Conservation (phyloP, 2,888 invertebrate species). For the Eristalinus aeneus region DNA sequence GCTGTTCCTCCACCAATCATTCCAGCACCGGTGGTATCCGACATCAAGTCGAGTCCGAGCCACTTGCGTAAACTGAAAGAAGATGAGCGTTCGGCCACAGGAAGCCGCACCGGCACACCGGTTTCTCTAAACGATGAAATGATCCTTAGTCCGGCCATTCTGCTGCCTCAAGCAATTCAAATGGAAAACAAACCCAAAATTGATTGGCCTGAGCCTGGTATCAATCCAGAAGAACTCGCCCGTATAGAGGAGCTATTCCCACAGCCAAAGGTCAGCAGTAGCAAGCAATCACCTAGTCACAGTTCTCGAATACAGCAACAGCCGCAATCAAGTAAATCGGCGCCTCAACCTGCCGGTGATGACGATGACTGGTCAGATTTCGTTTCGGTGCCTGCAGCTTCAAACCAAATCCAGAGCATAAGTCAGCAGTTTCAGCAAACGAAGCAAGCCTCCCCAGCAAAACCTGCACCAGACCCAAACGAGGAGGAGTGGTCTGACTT, state of each 20-base stretch:
- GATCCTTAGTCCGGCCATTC: conserved; percentile 79
- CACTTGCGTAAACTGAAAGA: conserved; percentile 66
- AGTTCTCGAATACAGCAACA: conserved; percentile 73
- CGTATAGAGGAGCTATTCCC: conserved; percentile 80
- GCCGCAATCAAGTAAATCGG: conserved; percentile 39
- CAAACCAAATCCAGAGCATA: conserved; percentile 57
- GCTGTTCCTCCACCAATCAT: conserved; percentile 53
- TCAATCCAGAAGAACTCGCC: conserved; percentile 79
- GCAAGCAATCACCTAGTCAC: conserved; percentile 63
- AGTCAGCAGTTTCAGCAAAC: conserved; percentile 61
- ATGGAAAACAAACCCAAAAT: conserved; percentile 79
- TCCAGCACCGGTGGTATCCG: conserved; percentile 36
- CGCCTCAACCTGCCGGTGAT: conserved; percentile 67
- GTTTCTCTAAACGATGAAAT: conserved; percentile 73
- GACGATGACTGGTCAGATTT: conserved; percentile 84
- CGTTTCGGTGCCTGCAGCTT: conserved; percentile 79
- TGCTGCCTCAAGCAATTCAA: conserved; percentile 77
- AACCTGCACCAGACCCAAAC: conserved; percentile 40
- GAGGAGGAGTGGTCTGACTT: conserved; percentile 84
- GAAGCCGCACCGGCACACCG: conserved; percentile 74
- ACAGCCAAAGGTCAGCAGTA: conserved; percentile 72
- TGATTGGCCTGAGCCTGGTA: conserved; percentile 82
- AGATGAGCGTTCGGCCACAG: conserved; percentile 27
- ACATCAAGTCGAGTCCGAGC: conserved; percentile 53
- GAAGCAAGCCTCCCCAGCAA: conserved; percentile 62